Conservation (phyloP, 2,797 vertebrate species). For the Eutrigla gurnardus region DNA sequence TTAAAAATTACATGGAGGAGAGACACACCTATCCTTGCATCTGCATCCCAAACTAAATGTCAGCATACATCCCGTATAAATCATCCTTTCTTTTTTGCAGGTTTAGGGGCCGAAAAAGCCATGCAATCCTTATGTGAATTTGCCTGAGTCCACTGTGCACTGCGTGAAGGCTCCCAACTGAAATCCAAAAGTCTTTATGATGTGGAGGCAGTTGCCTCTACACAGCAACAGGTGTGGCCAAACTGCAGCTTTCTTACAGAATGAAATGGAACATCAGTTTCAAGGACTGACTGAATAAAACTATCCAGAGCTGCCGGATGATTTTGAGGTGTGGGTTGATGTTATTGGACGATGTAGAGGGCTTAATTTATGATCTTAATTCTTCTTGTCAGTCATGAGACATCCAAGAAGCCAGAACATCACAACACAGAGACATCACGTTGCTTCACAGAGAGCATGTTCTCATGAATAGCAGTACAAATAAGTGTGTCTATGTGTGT, state of each 20-base stretch:
- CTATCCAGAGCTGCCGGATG: not conserved
- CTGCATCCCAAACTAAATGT: not conserved
- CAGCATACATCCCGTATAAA: not conserved
- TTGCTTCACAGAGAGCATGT: conserved; percentile 2
- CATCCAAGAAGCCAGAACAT: not conserved
- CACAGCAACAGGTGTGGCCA: conserved; percentile 7
- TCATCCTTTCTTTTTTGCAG: not conserved
- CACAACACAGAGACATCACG: conserved; percentile 13
- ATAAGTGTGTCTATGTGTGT: conserved; percentile 7
- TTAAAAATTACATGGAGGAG: not conserved
- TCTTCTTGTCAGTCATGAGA: conserved; percentile 5
- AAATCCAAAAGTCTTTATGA: not conserved
- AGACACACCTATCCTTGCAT: not conserved
- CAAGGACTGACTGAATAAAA: not conserved
- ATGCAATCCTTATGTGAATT: not conserved
- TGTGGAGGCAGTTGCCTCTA: not conserved
- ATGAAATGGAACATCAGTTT: not conserved
- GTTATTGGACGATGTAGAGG: not conserved
- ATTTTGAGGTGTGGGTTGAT: conserved; percentile 2
- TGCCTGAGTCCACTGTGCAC: not conserved
- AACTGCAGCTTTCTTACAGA: not conserved
- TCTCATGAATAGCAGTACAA: not conserved
- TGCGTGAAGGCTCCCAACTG: not conserved
- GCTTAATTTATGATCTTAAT: not conserved
- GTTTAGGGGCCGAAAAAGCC: not conserved